Evolutionary conservation across 2,797 vertebrate species (phyloP).

Genomic region (Gadopsis bispinosus): DNA sequence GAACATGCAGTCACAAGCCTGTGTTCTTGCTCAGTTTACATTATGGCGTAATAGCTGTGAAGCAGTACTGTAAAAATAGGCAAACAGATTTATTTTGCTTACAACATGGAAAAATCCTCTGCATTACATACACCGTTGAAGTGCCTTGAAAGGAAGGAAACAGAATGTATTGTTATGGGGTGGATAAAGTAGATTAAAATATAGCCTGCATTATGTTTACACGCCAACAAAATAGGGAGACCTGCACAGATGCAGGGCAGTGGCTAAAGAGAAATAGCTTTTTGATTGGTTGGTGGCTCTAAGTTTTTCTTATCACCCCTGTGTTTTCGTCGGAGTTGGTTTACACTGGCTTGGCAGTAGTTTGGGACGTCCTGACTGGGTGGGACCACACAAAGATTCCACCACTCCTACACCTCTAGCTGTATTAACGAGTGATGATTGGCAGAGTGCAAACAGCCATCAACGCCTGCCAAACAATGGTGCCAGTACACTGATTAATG

Average conservation of each 20-base stretch:
- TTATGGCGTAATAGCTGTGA: background rate
- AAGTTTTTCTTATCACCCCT: conserved; percentile 58
- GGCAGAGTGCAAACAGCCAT: conserved; percentile 72
- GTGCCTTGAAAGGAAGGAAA: conserved; percentile 49
- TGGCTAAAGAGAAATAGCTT: conserved; percentile 25
- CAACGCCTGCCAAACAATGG: conserved; percentile 77
- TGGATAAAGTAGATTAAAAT: conserved; percentile 28
- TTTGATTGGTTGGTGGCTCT: conserved; percentile 59
- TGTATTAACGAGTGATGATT: conserved; percentile 67
- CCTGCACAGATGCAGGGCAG: conserved; percentile 14
- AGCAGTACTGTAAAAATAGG: background rate
- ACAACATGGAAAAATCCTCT: conserved; percentile 35
- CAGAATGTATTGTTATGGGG: conserved; percentile 7
- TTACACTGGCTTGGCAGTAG: conserved; percentile 55
- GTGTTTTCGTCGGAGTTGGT: conserved; percentile 48
- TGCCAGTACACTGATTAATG: conserved; percentile 79
- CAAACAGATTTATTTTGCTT: background rate
- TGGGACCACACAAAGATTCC: conserved; percentile 50
- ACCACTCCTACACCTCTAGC: conserved; percentile 52
- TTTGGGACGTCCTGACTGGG: conserved; percentile 58
- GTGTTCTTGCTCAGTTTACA: background rate
- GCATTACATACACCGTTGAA: background rate
- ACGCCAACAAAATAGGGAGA: conserved; percentile 10
- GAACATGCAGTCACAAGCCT: background rate
- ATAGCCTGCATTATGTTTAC: conserved; percentile 22